Base-by-base conservation (phyloP, 2,888 invertebrate genomes). In the Pheosia tremula region DNA sequence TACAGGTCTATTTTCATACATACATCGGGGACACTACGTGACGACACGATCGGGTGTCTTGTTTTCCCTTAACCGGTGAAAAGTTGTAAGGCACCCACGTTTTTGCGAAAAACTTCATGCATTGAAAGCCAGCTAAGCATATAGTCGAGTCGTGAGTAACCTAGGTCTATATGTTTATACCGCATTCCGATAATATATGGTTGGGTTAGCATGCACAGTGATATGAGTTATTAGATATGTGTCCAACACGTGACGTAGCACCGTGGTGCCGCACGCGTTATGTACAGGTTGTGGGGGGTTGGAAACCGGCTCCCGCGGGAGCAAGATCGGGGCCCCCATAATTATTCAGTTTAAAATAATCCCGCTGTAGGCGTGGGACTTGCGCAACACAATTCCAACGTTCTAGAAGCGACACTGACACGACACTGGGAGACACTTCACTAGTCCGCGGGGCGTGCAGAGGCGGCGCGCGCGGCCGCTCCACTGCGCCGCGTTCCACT, bases 401-500 rank as follows among this genome's bases (percentile, higher is more conserved):
- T 91, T 92, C 91, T 92, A 91, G 88, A 92, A 91, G 88, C 90
- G 88, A 86, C 91, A 94, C 92, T 89, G 84, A 84, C 91, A 91
- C 93, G 88, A 87, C 93, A 93, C 92, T 89, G 80, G 75, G 80
- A 78, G 83, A 82, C 91, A 91, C 91, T 91, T 85, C 88, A 92
- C 91, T 86, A 85, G 79, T 79, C 75, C 85, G 85, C 87, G 86
- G 82, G 80, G 89, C 93, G 93, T 93, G 93, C 80, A 88, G 85
- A 87, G 84, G 77, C 88, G 91, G 86, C 90, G 92, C 91, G 89
- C 87, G 91, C 91, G 89, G 87, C 86, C 86, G 84, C 82, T 82
- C 88, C 92, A 93, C 91, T 92, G 93, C 91, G 90, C 78, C 86
- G 86, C 90, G 93, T 91, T 93, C 93, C 91, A 93, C 93, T 93